Evolutionary conservation across 1,140 invertebrate genomes (phyloP), one percentile per base, ranked within the genome.

Genomic region (Phymastichus coffea): DNA sequence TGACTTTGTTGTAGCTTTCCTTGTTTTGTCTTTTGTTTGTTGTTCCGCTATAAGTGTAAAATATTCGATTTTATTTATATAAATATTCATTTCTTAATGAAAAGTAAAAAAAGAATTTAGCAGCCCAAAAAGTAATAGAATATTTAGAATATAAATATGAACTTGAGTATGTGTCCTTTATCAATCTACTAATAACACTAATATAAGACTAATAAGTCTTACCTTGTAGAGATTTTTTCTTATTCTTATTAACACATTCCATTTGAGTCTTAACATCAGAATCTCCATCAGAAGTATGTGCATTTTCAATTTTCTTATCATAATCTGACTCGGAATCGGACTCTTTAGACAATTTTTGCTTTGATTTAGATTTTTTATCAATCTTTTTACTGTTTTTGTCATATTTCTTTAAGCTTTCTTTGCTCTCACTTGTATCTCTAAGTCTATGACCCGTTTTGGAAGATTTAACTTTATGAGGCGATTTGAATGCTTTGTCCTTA

Each of bases 401-500:
- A n/a, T n/a, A n/a, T n/a, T n/a, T n/a, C n/a, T n/a, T n/a, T n/a
- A n/a, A n/a, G n/a, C n/a, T n/a, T n/a, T n/a, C n/a, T n/a, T n/a
- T n/a, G n/a, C n/a, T n/a, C n/a, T 51, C 26, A 12, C 8, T 35
- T 19, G 28, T 9, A 15, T 22, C 35, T 14, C 20, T 44, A 9
- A 43, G 4, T 35, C 51, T 51, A 10, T 30, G 10, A 33, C 14
- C 26, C 17, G 52, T 53, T 19, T 48, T 57, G 0, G 7, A 49
- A 6, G 8, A 0, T 9, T 49, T 28, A 3, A 46, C 10, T 46
- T 46, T 53, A 0, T 52, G 47, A n/a, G 25, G 33, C 8, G 57
- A 19, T 30, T 46, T 53, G 10, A 30, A n/a, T n/a, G 22, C 14
- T 26, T 52, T 52, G 15, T 52, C 49, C 30, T 59, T 59, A n/a